Evolutionary conservation across 2,888 invertebrate species (phyloP).

Genomic region (Ceratothoa steindachneri): DNA sequence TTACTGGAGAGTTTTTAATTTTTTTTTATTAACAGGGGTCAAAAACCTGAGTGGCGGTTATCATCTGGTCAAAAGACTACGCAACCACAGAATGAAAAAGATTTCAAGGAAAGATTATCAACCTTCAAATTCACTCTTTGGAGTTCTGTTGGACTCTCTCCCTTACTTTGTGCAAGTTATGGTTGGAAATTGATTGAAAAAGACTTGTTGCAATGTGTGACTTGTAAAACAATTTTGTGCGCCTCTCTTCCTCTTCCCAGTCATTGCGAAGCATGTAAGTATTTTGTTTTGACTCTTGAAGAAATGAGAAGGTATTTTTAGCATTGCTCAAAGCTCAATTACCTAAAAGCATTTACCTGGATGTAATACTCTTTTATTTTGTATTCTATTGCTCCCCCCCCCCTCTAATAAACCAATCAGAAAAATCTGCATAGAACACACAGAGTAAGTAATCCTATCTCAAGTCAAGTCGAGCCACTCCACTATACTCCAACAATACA

Average conservation of each 20-base stretch:
- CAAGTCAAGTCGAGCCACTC: no score
- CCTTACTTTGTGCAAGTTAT: conserved; percentile 32
- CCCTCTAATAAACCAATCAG: no score
- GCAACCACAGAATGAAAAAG: not conserved
- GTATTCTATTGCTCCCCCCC: no score
- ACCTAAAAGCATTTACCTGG: no score
- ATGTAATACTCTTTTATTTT: no score
- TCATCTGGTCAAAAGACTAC: not conserved
- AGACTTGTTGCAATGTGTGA: conserved; percentile 33
- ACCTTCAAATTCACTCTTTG: not conserved
- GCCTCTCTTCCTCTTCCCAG: conserved; percentile 21
- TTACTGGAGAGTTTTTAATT: no score
- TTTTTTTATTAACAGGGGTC: not conserved
- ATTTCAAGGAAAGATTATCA: not conserved
- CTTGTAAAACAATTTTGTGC: conserved; percentile 29
- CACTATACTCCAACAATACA: no score
- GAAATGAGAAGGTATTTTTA: no score
- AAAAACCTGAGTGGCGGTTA: not conserved
- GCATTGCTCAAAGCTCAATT: no score
- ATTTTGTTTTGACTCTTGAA: no score
- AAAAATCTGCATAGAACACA: no score
- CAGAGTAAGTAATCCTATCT: no score
- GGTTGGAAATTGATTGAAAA: conserved; percentile 32
- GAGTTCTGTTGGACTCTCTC: not conserved
- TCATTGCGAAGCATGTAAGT: conserved; percentile 5